A percentile compares a stretch with the other conserved stretches of the same genome.
These are phyloP conservation scores for Hyposoter didymator DNA, from an alignment of 2,888 invertebrate species.

Conservation along the genomic window DNA sequence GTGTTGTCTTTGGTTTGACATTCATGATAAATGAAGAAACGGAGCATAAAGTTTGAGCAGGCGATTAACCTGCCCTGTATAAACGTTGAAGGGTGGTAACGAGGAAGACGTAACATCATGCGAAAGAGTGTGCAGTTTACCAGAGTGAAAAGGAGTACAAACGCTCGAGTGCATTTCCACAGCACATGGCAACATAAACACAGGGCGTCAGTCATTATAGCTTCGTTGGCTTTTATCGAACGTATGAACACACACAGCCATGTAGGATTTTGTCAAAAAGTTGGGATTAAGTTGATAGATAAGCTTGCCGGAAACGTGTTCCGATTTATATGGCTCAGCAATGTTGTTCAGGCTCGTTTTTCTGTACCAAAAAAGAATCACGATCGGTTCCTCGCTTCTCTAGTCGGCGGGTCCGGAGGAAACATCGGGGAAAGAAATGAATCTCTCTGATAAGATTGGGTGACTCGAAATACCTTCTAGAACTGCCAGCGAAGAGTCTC, in stretches of 20 bases:
- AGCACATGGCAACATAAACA: conserved; percentile 23
- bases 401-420: neutral
- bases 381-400: neutral
- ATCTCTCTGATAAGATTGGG: conserved; percentile 20
- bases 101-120: conserved; percentile 22
- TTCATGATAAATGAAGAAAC: conserved; percentile 47
- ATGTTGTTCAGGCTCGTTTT: conserved; percentile 1
- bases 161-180: neutral
- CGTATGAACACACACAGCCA: conserved; percentile 10
- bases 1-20: conserved; percentile 3
- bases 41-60: conserved; percentile 57
- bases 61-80: conserved; percentile 36
- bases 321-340: conserved; percentile 12
- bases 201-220: neutral
- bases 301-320: conserved; percentile 32
- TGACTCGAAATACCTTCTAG: neutral
- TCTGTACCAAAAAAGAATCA: conserved; percentile 30
- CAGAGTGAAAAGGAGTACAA: conserved; percentile 51
- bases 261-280: neutral
- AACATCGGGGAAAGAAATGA: conserved; percentile 22
- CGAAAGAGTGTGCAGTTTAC: conserved; percentile 56
- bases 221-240: conserved; percentile 12
- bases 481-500: neutral
- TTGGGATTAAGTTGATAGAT: conserved; percentile 39
- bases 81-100: conserved; percentile 28